Conservation (phyloP, 2,888 invertebrate genomes). For the Tupiocoris notatus region DNA sequence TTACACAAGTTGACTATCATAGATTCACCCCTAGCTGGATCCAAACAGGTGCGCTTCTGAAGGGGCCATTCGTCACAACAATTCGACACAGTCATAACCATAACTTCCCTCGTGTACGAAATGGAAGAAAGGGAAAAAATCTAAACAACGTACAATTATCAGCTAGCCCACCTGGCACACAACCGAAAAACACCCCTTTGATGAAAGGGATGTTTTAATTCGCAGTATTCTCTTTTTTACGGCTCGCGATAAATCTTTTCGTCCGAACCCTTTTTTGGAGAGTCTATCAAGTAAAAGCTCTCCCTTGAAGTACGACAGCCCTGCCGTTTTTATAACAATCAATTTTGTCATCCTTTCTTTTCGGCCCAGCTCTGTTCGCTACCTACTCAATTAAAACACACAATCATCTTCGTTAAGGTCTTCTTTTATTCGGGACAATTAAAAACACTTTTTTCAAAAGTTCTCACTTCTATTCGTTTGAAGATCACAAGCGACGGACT, state of each 20-base stretch:
- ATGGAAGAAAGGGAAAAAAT: not conserved
- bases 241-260: constrained; percentile 14
- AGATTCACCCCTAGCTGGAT: not conserved
- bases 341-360: constrained; percentile 27
- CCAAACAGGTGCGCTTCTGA: constrained; percentile 11
- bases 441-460: not conserved
- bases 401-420: constrained; percentile 29
- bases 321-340: constrained; percentile 18
- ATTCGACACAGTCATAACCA: constrained; percentile 44
- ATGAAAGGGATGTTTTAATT: constrained; percentile 25
- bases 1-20: not conserved
- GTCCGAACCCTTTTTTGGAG: not conserved
- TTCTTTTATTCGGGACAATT: constrained; percentile 10
- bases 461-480: not conserved
- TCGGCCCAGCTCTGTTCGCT: not conserved
- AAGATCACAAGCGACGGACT: not conserved
- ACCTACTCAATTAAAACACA: constrained; percentile 36
- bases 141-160: constrained; percentile 14
- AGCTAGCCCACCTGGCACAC: constrained; percentile 23
- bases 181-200: not conserved
- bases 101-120: constrained; percentile 8
- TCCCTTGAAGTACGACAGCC: not conserved
- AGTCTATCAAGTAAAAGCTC: constrained; percentile 9
- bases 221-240: constrained; percentile 5
- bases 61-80: constrained; percentile 45